These are phyloP conservation scores for Hypomecis atomaria DNA, from an alignment of 2,888 invertebrate species.

Conservation along the genomic window DNA sequence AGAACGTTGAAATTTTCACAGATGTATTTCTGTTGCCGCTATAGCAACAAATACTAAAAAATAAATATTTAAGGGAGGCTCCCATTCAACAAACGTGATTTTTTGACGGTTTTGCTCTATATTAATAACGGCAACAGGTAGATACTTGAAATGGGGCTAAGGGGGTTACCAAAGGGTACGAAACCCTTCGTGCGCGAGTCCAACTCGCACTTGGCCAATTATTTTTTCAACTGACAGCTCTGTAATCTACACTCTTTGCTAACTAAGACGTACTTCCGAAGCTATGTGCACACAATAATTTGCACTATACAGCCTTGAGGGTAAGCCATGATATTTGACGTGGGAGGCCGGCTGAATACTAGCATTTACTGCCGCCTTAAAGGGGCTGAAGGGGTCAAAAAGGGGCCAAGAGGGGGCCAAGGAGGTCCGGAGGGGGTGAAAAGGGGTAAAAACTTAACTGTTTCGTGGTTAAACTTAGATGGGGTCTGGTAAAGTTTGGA, in stretches of 20 bases:
- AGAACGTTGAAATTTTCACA: no score
- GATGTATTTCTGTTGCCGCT: no score
- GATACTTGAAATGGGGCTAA: no score
- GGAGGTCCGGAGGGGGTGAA: not conserved
- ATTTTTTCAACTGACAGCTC: not conserved
- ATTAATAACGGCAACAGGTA: no score
- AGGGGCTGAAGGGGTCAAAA: conserved; percentile 1
- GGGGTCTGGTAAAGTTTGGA: not conserved
- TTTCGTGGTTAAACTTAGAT: conserved; percentile 10
- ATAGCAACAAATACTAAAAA: no score
- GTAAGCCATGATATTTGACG: conserved; percentile 38
- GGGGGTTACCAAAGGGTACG: no score
- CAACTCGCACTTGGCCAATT: no score
- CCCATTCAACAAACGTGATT: no score
- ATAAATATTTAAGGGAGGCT: no score
- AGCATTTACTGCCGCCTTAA: conserved; percentile 34
- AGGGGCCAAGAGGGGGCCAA: not conserved
- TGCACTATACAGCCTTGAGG: conserved; percentile 33
- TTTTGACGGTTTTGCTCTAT: no score
- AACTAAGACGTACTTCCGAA: conserved; percentile 36
- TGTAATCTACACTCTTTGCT: conserved; percentile 31
- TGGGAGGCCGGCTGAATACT: conserved; percentile 31
- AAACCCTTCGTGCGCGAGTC: no score
- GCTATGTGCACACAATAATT: conserved; percentile 45
- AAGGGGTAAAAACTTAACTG: conserved; percentile 21